Evolutionary conservation across 2,113 vertebrate genomes (phyloP), one percentile per base, ranked within the genome.

Genomic region (Typhlomys cinereus): DNA sequence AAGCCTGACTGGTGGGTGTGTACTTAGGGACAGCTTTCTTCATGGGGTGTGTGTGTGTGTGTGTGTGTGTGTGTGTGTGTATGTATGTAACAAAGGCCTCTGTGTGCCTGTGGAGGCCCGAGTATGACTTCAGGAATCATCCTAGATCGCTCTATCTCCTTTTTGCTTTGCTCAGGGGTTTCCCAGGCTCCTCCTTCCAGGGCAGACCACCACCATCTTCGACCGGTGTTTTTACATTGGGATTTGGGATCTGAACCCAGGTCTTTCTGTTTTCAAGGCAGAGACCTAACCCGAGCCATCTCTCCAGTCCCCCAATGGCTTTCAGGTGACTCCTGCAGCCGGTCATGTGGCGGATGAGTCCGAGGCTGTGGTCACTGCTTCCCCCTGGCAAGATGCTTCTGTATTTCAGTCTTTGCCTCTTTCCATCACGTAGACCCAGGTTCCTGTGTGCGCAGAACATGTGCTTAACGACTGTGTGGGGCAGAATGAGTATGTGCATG

Each of bases 321-420:
- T 85, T 64, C 8, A 64, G 21, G 27, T 39, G 46, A 27, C 57
- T 61, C 76, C 48, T 54, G 25, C 18, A 34, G 88, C 5, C 18
- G 20, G 39, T 36, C 0, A 1, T 2, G 15, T 62, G 48, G 39
- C 11, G 9, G 34, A 41, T 46, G 52, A 85, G 41, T 36, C 41
- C 3, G 64, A 80, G 80, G 15, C n/a, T 0, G 0, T 27, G 25
- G n/a, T 64, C 44, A 41, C 9, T 59, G 18, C 34, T 2, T 25
- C 10, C 29, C 3, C 31, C 54, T 23, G 46, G 46, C 39, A 29
- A 46, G 50, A 54, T 21, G n/a, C 39, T 48, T 73, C 21, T 21
- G 36, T 29, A 18, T 52, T 46, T 48, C 9, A 21, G 0, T 52
- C 27, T 50, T 62, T 75, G n/a, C 34, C 59, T 57, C 29, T 34